phyloP scores from a whole-genome alignment of 2,888 invertebrate genomes.

The Agonopterix subpropinquella region DNA sequence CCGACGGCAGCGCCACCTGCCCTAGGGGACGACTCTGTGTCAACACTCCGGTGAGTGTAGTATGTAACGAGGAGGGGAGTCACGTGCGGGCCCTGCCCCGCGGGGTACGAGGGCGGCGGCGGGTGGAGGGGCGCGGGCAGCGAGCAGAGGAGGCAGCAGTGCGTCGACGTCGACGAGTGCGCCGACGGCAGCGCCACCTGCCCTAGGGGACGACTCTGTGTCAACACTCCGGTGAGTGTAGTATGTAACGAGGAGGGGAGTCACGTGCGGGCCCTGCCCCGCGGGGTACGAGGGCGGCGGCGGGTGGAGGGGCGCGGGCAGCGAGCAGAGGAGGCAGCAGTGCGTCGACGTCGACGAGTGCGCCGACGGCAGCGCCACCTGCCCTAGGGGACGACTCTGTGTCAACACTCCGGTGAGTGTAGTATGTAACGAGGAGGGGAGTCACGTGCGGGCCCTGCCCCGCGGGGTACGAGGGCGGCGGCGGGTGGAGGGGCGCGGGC shows the following conservation, averaged over 20 bases:
- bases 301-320: slow-evolving; percentile 82
- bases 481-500: slow-evolving; percentile 81
- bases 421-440: slow-evolving; percentile 78
- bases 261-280: slow-evolving; percentile 91
- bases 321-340: slow-evolving; percentile 82
- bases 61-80: slow-evolving; percentile 86
- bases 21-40: slow-evolving; percentile 86
- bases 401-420: slow-evolving; percentile 87
- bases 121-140: slow-evolving; percentile 83
- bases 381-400: slow-evolving; percentile 87
- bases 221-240: slow-evolving; percentile 86
- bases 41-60: slow-evolving; percentile 84
- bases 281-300: slow-evolving; percentile 85
- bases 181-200: slow-evolving; percentile 83
- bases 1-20: slow-evolving; percentile 83
- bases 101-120: slow-evolving; percentile 85
- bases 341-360: slow-evolving; percentile 95
- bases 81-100: slow-evolving; percentile 89
- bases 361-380: slow-evolving; percentile 81
- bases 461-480: slow-evolving; percentile 85
- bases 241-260: slow-evolving; percentile 81
- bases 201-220: slow-evolving; percentile 85
- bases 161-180: slow-evolving; percentile 93
- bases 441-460: slow-evolving; percentile 93
- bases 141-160: slow-evolving; percentile 83